phyloP scores from a whole-genome alignment of 2,113 vertebrate species.

The Bujurquina vittata region DNA sequence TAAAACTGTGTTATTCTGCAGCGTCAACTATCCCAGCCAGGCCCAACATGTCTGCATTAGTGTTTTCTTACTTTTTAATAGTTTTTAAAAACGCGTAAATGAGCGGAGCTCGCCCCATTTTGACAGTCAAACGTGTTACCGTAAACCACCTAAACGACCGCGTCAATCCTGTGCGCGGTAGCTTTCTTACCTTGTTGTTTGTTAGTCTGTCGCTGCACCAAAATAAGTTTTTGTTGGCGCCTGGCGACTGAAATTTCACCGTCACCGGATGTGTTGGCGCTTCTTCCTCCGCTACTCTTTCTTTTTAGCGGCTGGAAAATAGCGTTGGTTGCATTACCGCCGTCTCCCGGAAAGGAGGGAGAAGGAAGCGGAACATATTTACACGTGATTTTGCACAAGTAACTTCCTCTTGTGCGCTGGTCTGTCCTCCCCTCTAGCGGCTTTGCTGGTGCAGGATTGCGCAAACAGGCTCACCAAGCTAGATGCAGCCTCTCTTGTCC shows the following conservation, averaged over 20 bases:
- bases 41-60: neutral
- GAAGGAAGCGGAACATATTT: too few relatives aligned
- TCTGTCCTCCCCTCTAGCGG: too few relatives aligned
- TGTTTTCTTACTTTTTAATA: neutral
- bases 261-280: constrained; percentile 15
- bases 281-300: neutral
- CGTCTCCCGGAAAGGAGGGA: neutral
- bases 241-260: neutral
- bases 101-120: neutral
- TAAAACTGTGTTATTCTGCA: neutral
- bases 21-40: neutral
- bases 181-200: neutral
- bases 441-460: too few relatives aligned
- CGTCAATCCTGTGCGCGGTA: neutral
- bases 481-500: neutral
- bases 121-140: neutral
- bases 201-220: rapidly evolving
- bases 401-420: too few relatives aligned
- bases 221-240: constrained; percentile 21
- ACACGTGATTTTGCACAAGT: too few relatives aligned
- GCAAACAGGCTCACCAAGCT: neutral
- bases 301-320: neutral
- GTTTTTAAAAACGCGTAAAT: neutral
- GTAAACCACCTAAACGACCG: neutral
- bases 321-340: neutral